Evolutionary conservation across 2,888 invertebrate genomes (phyloP).

Genomic region (Leptinotarsa peninsularis): DNA sequence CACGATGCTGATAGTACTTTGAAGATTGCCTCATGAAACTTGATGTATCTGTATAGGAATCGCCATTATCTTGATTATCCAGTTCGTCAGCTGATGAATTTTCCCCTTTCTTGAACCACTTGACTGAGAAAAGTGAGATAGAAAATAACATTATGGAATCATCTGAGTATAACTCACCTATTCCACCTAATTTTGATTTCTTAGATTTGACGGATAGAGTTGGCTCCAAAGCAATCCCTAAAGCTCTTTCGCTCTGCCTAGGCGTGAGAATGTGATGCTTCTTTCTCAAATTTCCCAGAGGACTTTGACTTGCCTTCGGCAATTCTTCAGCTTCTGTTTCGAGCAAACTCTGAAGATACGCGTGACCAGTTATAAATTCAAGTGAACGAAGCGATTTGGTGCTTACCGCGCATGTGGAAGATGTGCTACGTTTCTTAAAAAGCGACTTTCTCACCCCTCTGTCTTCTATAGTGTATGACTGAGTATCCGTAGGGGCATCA

Average conservation of each 20-base stretch:
- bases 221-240: conserved; percentile 72
- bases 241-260: conserved; percentile 84
- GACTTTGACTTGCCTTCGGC: conserved; percentile 81
- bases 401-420: conserved; percentile 85
- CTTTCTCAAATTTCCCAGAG: conserved; percentile 79
- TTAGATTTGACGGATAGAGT: conserved; percentile 66
- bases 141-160: conserved; percentile 4
- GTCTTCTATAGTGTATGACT: conserved; percentile 79
- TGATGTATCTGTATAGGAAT: conserved; percentile 65
- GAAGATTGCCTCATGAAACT: conserved; percentile 66
- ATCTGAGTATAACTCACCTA: conserved; percentile 68
- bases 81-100: conserved; percentile 67
- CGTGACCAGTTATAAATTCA: too few species aligned
- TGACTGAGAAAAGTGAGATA: conserved; percentile 61
- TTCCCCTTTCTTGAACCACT: conserved; percentile 72
- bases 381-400: neutral
- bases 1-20: conserved; percentile 65
- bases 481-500: conserved; percentile 72
- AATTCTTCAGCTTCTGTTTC: conserved; percentile 85
- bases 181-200: conserved; percentile 76
- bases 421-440: conserved; percentile 90
- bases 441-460: conserved; percentile 82
- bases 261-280: conserved; percentile 84
- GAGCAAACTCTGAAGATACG: conserved; percentile 75
- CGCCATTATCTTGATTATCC: conserved; percentile 68